Percentiles rank a stretch among this genome's conserved stretches.
Conservation (phyloP, 2,888 invertebrate species). For the Desoria tigrina region DNA sequence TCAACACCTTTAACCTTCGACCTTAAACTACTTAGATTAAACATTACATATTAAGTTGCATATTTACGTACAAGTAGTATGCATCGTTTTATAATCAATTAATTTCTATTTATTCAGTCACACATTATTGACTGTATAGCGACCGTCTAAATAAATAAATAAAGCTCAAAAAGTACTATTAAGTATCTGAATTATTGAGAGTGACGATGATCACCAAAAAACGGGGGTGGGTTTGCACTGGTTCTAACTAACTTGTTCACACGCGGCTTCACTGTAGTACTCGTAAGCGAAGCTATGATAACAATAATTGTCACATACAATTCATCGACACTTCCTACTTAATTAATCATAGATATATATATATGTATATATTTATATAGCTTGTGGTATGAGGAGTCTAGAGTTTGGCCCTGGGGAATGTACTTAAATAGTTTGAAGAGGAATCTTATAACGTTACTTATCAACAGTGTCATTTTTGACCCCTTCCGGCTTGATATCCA, state of each 20-base stretch:
- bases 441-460: conserved; percentile 44
- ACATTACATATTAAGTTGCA: conserved; percentile 5
- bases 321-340: conserved; percentile 7
- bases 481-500: conserved; percentile 71
- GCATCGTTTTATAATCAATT: conserved; percentile 5
- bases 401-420: conserved; percentile 24
- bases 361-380: background rate
- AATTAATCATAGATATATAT: background rate
- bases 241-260: conserved; percentile 10
- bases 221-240: conserved; percentile 22
- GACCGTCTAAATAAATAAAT: conserved; percentile 36
- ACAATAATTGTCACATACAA: conserved; percentile 6
- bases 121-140: conserved; percentile 3
- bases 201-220: conserved; percentile 1
- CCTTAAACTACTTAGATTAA: background rate
- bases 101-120: background rate
- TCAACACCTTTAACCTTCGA: conserved; percentile 4
- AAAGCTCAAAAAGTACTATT: conserved; percentile 46
- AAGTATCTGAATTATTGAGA: conserved; percentile 10
- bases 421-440: conserved; percentile 1
- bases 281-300: conserved; percentile 2
- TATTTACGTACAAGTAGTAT: background rate
- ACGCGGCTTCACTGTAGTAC: conserved; percentile 1
- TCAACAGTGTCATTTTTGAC: conserved; percentile 50
- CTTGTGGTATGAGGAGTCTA: conserved; percentile 5